phyloP scores from a whole-genome alignment of 1,140 invertebrate genomes.

The Leptopilina boulardi region DNA sequence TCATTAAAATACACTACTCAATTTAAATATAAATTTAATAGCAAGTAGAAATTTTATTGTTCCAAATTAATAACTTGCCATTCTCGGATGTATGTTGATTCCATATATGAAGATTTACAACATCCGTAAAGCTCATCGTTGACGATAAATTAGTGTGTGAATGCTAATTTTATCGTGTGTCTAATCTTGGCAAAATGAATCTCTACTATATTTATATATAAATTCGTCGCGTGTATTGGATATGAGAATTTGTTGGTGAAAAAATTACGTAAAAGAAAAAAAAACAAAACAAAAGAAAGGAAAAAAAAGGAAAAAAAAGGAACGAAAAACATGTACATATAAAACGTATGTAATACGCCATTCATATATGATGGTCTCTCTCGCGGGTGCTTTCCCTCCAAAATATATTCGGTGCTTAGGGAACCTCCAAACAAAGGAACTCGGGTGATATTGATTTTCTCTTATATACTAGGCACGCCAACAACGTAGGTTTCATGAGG shows the following conservation, averaged over 20 bases:
- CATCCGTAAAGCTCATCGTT: conserved; percentile 15
- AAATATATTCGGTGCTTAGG: conserved; percentile 53
- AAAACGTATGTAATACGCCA: conserved; percentile 41
- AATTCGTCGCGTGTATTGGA: conserved; percentile 18
- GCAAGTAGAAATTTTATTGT: no score
- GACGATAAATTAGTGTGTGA: conserved; percentile 40
- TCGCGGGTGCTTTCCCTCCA: conserved; percentile 54
- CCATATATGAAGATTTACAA: conserved; percentile 18
- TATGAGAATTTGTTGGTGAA: conserved; percentile 22
- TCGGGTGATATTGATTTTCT: conserved; percentile 71
- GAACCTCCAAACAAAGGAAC: conserved; percentile 66
- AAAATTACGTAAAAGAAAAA: neutral
- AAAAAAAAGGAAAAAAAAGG: no score
- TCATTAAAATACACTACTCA: no score
- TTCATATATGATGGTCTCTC: conserved; percentile 34
- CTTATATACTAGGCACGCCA: conserved; percentile 52
- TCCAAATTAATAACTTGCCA: conserved; percentile 27
- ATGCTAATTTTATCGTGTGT: conserved; percentile 37
- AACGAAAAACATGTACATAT: no score
- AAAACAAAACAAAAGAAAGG: conserved; percentile 19
- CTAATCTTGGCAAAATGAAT: conserved; percentile 40
- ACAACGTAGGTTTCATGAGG: conserved; percentile 64
- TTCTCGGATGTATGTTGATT: conserved; percentile 7
- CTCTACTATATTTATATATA: neutral
- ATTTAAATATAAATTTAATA: no score